Conservation (phyloP, 2,113 vertebrate species). For the Reinhardtius hippoglossoides region DNA sequence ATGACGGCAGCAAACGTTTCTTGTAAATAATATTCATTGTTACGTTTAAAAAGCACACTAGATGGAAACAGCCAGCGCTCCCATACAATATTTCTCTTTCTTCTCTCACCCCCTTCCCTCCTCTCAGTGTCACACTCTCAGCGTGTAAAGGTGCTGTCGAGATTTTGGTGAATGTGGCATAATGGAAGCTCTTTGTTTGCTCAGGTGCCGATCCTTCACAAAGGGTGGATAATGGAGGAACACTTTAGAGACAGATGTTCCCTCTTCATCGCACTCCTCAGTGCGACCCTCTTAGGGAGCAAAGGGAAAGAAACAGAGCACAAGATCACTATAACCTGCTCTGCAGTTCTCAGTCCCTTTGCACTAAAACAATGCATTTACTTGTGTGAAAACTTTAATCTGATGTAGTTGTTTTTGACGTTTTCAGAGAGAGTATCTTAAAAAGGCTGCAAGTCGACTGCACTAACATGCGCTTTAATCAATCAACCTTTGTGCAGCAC, state of each 20-base stretch:
- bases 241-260: slow-evolving; percentile 83
- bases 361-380: slow-evolving; percentile 29
- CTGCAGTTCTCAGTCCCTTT: slow-evolving; percentile 3
- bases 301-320: slow-evolving; percentile 37
- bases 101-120: slow-evolving; percentile 26
- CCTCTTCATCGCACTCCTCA: slow-evolving; percentile 75
- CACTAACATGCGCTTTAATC: slow-evolving; percentile 13
- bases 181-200: slow-evolving; percentile 82
- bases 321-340: slow-evolving; percentile 35
- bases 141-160: slow-evolving; percentile 55
- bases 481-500: slow-evolving; percentile 15
- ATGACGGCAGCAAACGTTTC: slow-evolving; percentile 56
- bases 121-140: slow-evolving; percentile 37
- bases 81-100: slow-evolving; percentile 62
- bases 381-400: slow-evolving; percentile 36
- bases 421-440: not conserved
- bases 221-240: slow-evolving; percentile 76
- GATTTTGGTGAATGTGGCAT: slow-evolving; percentile 68
- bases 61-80: slow-evolving; percentile 45
- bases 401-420: slow-evolving; percentile 8
- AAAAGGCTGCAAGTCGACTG: not conserved
- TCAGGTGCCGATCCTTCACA: slow-evolving; percentile 76
- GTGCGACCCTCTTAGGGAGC: slow-evolving; percentile 71
- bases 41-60: slow-evolving; percentile 58
- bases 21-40: slow-evolving; percentile 64